A percentile compares a stretch with the other conserved stretches of the same genome.
These are phyloP conservation scores for Phytoseiulus persimilis DNA, from an alignment of 2,888 invertebrate genomes.

Conservation along the genomic window DNA sequence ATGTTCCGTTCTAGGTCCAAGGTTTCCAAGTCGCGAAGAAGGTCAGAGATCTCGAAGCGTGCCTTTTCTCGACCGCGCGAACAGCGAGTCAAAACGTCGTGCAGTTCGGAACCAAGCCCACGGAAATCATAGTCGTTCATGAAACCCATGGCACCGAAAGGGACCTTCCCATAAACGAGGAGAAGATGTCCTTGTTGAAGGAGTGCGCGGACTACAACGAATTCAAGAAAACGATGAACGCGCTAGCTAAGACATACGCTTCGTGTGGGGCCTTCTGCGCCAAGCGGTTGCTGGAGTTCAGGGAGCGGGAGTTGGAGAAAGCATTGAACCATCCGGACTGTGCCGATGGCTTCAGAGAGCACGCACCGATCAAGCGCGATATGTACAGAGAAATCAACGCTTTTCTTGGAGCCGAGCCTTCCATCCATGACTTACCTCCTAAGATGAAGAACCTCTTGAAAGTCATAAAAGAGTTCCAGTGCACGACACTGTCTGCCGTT, in stretches of 20 bases:
- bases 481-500: not conserved
- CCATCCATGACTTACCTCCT: not conserved
- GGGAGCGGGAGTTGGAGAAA: not conserved
- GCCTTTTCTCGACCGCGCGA: not conserved
- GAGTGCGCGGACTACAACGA: not conserved
- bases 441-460: not conserved
- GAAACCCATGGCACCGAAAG: not conserved
- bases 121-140: not conserved
- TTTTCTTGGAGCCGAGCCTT: not conserved
- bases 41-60: not conserved
- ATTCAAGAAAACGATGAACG: not conserved
- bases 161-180: not conserved
- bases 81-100: not conserved
- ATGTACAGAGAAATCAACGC: not conserved
- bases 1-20: not conserved
- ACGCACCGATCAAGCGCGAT: not conserved
- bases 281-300: conserved; percentile 7
- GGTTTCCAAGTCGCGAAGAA: not conserved
- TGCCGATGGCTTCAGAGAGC: not conserved
- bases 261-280: not conserved
- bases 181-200: not conserved
- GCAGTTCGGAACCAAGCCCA: conserved; percentile 1
- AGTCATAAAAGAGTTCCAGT: not conserved
- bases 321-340: not conserved
- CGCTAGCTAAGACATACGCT: not conserved